Percentiles rank a stretch among this genome's conserved stretches.
These are phyloP conservation scores for Steinernema khuongi DNA, from an alignment of 1,140 invertebrate species.

Conservation along the genomic window DNA sequence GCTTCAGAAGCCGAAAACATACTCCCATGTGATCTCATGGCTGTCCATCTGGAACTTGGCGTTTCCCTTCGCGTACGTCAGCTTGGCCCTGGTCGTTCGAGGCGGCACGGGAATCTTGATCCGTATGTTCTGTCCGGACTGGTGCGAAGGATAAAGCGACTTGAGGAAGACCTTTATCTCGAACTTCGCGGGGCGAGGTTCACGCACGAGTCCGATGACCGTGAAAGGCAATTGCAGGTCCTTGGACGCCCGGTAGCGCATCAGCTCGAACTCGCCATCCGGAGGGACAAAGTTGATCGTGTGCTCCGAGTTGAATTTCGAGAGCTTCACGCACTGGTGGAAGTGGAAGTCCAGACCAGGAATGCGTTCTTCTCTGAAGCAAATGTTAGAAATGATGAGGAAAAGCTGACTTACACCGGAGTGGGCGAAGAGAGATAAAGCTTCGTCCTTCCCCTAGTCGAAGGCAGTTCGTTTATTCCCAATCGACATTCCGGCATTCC, in stretches of 20 bases:
- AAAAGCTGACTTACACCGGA: not conserved
- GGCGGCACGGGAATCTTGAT: conserved; percentile 89
- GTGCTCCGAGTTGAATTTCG: not conserved
- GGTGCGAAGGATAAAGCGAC: conserved; percentile 94
- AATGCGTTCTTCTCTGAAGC: not conserved
- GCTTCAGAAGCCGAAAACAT: conserved; percentile 59
- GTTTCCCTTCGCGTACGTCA: conserved; percentile 96
- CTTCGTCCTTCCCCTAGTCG: not conserved
- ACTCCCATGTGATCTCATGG: conserved; percentile 99
- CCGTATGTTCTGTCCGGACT: conserved; percentile 95
- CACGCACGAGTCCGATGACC: conserved; percentile 90
- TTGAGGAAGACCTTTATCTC: conserved; percentile 97
- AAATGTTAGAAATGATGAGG: not conserved
- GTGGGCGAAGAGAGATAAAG: not conserved
- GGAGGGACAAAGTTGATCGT: not conserved
- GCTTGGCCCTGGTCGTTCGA: conserved; percentile 92
- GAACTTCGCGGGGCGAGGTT: conserved; percentile 95
- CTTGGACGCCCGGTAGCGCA: not conserved
- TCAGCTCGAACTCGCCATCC: not conserved
- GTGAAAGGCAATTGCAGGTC: conserved; percentile 62
- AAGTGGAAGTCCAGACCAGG: not conserved
- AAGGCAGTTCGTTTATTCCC: not conserved
- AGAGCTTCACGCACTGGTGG: not conserved
- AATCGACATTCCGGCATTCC: not conserved
- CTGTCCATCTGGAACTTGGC: conserved; percentile 98